These are phyloP conservation scores for Cephus nigrinus DNA, from an alignment of 2,888 invertebrate species.

Conservation along the genomic window DNA sequence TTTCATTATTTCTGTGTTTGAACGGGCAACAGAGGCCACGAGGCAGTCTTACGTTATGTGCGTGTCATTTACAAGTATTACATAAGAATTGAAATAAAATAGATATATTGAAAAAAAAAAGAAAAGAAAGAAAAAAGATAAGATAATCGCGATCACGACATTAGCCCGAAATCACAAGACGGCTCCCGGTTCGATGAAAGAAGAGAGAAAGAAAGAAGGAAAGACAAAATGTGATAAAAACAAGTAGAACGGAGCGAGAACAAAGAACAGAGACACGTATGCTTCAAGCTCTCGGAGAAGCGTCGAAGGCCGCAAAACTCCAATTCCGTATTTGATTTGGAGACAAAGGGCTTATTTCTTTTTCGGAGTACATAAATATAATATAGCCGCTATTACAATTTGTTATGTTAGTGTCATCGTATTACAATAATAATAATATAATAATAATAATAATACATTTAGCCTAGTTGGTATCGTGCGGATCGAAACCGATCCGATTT, in stretches of 20 bases:
- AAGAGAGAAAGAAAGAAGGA: background rate
- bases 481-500: conserved; percentile 48
- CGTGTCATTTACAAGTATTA: background rate
- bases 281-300: background rate
- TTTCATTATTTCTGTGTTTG: background rate
- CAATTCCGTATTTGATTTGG: background rate
- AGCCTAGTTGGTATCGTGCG: conserved; percentile 56
- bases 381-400: conserved; percentile 60
- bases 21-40: background rate
- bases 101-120: background rate
- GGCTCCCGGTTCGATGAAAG: background rate
- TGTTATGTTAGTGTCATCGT: conserved; percentile 59
- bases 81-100: background rate
- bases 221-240: background rate
- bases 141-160: background rate
- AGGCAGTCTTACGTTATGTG: background rate
- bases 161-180: background rate
- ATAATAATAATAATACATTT: conserved; percentile 57
- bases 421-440: conserved; percentile 52
- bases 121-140: background rate
- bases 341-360: conserved; percentile 27
- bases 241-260: background rate
- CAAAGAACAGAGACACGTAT: background rate
- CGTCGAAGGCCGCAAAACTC: background rate
- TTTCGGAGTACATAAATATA: conserved; percentile 61